A percentile compares a stretch with the other conserved stretches of the same genome.
Conservation (phyloP, 1,140 invertebrate genomes). For the Panulirus ornatus region DNA sequence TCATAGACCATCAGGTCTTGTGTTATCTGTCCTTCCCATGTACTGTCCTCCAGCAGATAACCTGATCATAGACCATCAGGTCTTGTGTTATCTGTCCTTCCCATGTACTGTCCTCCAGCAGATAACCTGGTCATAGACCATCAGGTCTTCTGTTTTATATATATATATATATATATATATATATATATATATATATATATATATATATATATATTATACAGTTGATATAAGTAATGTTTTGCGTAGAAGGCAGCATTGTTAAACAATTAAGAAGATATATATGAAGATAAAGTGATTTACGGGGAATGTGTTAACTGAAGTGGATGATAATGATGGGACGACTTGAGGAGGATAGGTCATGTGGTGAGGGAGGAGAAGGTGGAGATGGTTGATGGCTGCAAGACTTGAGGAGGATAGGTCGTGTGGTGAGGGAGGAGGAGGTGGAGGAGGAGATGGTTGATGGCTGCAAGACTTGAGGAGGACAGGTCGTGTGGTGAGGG, state of each 20-base stretch:
- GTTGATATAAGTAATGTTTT: not conserved
- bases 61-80: no score
- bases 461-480: not conserved
- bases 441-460: not conserved
- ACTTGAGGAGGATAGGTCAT: not conserved
- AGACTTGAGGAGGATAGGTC: not conserved
- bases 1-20: no score
- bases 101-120: no score
- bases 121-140: no score
- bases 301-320: not conserved
- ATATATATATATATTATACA: slow-evolving; percentile 14
- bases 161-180: slow-evolving; percentile 11
- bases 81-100: no score
- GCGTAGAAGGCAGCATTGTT: not conserved
- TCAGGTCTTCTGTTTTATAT: no score
- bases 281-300: no score
- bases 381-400: not conserved
- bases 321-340: not conserved
- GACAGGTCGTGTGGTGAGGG: not conserved
- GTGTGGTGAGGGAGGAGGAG: not conserved
- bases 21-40: no score
- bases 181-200: slow-evolving; percentile 17
- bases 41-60: no score
- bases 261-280: no score
- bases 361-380: not conserved